Conservation (phyloP, 2,888 invertebrate species). For the Cyrtodaria siliqua region DNA sequence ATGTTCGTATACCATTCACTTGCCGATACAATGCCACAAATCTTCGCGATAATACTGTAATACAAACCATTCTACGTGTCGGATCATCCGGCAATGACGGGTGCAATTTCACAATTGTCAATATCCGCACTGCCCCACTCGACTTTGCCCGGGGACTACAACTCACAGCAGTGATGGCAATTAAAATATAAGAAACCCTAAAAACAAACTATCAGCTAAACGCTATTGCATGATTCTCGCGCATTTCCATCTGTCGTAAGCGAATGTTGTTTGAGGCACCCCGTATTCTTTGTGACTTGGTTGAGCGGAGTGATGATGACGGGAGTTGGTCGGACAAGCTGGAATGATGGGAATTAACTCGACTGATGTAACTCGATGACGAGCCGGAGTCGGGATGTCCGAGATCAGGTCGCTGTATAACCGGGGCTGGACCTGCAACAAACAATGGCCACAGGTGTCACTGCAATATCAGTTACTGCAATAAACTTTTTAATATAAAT, state of each 20-base stretch:
- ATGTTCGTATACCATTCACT: too few relatives aligned
- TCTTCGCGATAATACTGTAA: too few relatives aligned
- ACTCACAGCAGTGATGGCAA: too few relatives aligned
- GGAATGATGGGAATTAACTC: conserved; percentile 71
- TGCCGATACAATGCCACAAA: too few relatives aligned
- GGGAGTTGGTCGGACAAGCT: conserved; percentile 39
- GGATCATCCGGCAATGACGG: too few relatives aligned
- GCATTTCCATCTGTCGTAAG: conserved; percentile 79
- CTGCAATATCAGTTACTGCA: too few relatives aligned
- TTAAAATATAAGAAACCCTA: too few relatives aligned
- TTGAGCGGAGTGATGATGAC: conserved; percentile 71
- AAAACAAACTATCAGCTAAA: conserved; percentile 72
- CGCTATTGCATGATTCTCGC: conserved; percentile 81
- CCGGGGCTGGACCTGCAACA: conserved; percentile 82
- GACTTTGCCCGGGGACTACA: too few relatives aligned
- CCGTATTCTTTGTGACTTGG: conserved; percentile 78
- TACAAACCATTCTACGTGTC: too few relatives aligned
- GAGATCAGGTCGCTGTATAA: conserved; percentile 81
- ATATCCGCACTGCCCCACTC: too few relatives aligned
- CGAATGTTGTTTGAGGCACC: conserved; percentile 79
- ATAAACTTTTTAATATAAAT: too few relatives aligned
- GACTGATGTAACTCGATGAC: conserved; percentile 57
- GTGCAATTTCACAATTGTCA: too few relatives aligned
- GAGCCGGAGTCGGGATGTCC: conserved; percentile 49
- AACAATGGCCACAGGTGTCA: neutral